Conservation (phyloP, 2,113 vertebrate genomes). For the Chinchilla lanigera region DNA sequence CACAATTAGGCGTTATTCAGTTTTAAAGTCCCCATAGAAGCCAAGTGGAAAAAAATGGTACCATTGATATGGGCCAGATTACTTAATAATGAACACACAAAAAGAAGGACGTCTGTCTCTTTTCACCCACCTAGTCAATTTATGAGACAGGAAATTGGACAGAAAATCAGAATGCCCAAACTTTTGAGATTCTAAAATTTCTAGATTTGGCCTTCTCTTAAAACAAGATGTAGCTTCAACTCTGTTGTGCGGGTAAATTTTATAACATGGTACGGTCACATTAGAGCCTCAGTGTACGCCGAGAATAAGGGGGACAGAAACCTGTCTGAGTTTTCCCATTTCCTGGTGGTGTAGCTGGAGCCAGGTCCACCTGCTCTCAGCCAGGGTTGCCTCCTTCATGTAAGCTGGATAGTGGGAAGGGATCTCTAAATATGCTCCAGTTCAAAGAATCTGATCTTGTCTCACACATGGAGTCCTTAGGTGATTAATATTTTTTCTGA, state of each 20-base stretch:
- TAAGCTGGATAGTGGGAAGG: background rate
- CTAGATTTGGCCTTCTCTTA: background rate
- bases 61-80: background rate
- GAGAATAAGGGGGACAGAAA: background rate
- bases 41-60: slow-evolving; percentile 44
- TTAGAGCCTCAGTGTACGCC: fast-evolving
- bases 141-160: background rate
- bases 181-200: background rate
- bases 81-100: slow-evolving; percentile 53
- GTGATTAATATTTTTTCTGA: background rate
- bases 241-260: background rate
- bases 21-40: slow-evolving; percentile 39
- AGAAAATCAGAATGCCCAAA: background rate
- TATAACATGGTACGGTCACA: background rate
- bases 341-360: background rate
- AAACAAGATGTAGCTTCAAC: background rate
- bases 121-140: background rate
- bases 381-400: background rate
- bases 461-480: background rate
- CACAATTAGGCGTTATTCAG: slow-evolving; percentile 62
- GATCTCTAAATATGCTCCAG: background rate
- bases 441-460: background rate
- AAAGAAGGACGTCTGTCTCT: slow-evolving; percentile 17
- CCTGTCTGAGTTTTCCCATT: fast-evolving
- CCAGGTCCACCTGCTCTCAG: background rate